Evolutionary conservation across 2,797 vertebrate genomes (phyloP).

Genomic region (Pangasius mekongensis): DNA sequence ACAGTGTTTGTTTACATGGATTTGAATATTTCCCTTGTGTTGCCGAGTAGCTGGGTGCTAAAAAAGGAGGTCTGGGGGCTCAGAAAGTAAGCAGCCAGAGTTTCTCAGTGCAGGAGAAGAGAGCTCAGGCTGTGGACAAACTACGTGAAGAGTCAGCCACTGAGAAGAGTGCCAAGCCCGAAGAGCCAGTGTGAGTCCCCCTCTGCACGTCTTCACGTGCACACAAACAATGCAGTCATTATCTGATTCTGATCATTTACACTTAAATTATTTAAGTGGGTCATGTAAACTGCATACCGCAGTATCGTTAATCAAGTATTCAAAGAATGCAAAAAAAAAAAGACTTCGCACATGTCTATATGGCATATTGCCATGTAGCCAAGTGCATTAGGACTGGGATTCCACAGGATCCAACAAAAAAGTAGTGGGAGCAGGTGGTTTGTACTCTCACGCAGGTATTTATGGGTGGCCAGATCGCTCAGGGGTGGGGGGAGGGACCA

Average conservation of each 20-base stretch:
- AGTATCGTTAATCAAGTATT: neutral
- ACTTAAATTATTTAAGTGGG: neutral
- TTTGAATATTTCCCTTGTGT: conserved; percentile 14
- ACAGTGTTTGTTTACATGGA: conserved; percentile 20
- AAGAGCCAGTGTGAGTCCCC: conserved; percentile 82
- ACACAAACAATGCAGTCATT: neutral
- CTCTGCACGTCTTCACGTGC: neutral
- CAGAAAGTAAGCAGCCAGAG: conserved; percentile 89
- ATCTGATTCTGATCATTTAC: neutral
- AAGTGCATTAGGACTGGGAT: neutral
- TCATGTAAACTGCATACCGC: neutral
- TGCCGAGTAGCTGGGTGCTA: conserved; percentile 81
- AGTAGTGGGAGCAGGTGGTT: neutral
- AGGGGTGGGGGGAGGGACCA: too few relatives aligned
- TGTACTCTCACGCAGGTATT: neutral
- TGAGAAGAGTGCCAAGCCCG: conserved; percentile 65
- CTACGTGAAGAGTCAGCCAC: conserved; percentile 75
- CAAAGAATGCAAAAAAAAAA: neutral
- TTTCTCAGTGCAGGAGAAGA: conserved; percentile 89
- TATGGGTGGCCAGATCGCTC: neutral
- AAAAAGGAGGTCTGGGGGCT: conserved; percentile 89
- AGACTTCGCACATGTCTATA: neutral
- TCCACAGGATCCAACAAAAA: neutral
- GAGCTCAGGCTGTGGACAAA: conserved; percentile 89
- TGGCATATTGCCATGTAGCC: neutral